Percentiles rank a stretch among this genome's conserved stretches.
Evolutionary conservation across 2,797 vertebrate species (phyloP).

Genomic region (Glyptemys insculpta): DNA sequence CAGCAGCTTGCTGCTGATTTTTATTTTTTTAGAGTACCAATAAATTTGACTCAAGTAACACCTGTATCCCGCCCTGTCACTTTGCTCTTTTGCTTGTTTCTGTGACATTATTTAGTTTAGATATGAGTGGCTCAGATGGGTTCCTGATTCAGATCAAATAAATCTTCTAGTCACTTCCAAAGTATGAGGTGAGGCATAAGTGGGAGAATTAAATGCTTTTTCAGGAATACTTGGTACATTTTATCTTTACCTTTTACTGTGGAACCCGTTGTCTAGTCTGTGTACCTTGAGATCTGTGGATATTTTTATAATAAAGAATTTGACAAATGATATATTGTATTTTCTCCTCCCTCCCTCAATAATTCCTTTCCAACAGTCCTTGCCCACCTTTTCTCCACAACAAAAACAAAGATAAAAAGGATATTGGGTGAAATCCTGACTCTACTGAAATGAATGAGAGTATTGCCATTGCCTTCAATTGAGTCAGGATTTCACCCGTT

Average conservation of each 20-base stretch:
- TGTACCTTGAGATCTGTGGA: neutral
- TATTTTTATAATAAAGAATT: neutral
- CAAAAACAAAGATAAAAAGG: neutral
- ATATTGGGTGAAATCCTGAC: neutral
- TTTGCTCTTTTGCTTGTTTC: neutral
- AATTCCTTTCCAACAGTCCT: neutral
- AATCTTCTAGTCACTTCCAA: neutral
- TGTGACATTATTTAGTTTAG: rapidly evolving
- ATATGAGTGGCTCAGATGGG: neutral
- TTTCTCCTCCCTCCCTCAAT: neutral
- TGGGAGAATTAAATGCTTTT: neutral
- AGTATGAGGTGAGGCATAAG: neutral
- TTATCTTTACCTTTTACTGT: neutral
- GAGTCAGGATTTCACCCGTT: neutral
- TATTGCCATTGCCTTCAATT: neutral
- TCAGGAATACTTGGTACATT: neutral
- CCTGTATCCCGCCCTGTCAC: neutral
- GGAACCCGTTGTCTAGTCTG: neutral
- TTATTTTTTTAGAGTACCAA: neutral
- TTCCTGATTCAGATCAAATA: neutral
- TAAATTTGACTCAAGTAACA: neutral
- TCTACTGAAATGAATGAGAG: neutral
- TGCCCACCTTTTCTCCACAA: neutral
- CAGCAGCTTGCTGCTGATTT: neutral
- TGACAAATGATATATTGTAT: neutral